Conservation (phyloP, 2,113 vertebrate genomes). For the Mobula hypostoma region DNA sequence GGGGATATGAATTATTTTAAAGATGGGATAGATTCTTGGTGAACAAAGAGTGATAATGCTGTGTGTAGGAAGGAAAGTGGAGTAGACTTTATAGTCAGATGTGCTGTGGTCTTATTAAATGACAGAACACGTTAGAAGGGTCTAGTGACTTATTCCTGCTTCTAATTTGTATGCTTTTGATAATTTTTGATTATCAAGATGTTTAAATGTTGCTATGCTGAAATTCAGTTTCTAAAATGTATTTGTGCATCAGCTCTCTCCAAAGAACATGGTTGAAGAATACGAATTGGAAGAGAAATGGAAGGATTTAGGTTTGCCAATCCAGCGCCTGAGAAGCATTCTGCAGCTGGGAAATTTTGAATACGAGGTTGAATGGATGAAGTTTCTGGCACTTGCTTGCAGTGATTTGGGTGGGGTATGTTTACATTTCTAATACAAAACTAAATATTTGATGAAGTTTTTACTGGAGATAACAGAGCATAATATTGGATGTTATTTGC, state of each 20-base stretch:
- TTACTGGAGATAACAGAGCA: background rate
- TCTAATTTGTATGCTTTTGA: too few species aligned
- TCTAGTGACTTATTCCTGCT: too few species aligned
- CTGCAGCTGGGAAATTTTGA: constrained; percentile 59
- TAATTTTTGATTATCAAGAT: background rate
- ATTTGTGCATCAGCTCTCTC: constrained; percentile 51
- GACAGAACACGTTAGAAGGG: too few species aligned
- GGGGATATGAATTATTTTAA: too few species aligned
- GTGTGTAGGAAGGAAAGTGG: too few species aligned
- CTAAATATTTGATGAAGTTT: background rate
- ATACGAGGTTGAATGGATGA: constrained; percentile 65
- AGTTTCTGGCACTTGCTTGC: constrained; percentile 76
- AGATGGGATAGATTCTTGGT: too few species aligned
- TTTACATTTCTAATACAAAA: constrained; percentile 38
- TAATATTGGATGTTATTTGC: background rate
- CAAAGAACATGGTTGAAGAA: constrained; percentile 45
- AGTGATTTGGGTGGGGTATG: constrained; percentile 69
- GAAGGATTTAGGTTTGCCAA: constrained; percentile 66
- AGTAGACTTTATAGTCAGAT: too few species aligned
- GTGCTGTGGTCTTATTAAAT: too few species aligned
- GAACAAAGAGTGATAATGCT: too few species aligned
- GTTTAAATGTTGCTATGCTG: background rate
- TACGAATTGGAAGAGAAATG: constrained; percentile 65
- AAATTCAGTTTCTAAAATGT: background rate
- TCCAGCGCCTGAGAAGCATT: constrained; percentile 60